phyloP scores from a whole-genome alignment of 64 coral and sea anemone species.

The Actinia tenebrosa region DNA sequence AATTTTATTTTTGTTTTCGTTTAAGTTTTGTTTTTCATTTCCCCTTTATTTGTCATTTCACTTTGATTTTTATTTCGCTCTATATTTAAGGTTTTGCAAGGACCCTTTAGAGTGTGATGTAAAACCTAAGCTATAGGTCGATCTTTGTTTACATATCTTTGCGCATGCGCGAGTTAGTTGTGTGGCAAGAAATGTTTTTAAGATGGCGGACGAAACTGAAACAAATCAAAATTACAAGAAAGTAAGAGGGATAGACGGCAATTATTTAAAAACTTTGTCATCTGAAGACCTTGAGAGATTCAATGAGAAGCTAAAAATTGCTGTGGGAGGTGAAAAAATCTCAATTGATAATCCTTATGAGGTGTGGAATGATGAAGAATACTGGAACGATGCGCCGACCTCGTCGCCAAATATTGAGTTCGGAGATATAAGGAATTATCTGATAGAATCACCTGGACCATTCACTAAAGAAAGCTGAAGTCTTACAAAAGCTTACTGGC shows the following conservation, averaged over 20 bases:
- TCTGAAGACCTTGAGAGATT: neutral
- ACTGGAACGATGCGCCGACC: neutral
- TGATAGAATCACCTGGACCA: conserved; percentile 52
- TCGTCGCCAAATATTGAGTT: conserved; percentile 28
- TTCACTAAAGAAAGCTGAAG: conserved; percentile 44
- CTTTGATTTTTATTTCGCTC: too few relatives aligned
- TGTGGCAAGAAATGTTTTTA: conserved; percentile 13
- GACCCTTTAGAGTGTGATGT: too few relatives aligned
- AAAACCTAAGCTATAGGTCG: too few relatives aligned
- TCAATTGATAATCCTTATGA: neutral
- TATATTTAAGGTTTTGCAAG: too few relatives aligned
- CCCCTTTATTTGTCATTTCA: too few relatives aligned
- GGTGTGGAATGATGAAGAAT: neutral
- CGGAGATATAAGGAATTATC: conserved; percentile 36
- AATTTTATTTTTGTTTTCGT: too few relatives aligned
- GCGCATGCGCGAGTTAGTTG: conserved; percentile 18
- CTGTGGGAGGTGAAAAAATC: neutral
- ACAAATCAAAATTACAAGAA: neutral
- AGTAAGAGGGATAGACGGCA: neutral
- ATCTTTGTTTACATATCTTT: too few relatives aligned
- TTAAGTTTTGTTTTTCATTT: too few relatives aligned
- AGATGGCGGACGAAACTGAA: conserved; percentile 13
- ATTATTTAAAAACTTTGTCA: conserved; percentile 20
- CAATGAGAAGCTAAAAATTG: neutral
- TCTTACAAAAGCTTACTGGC: conserved; percentile 50